Base-by-base conservation (phyloP, 1,140 invertebrate species). In the Drosophila sulfurigaster region DNA sequence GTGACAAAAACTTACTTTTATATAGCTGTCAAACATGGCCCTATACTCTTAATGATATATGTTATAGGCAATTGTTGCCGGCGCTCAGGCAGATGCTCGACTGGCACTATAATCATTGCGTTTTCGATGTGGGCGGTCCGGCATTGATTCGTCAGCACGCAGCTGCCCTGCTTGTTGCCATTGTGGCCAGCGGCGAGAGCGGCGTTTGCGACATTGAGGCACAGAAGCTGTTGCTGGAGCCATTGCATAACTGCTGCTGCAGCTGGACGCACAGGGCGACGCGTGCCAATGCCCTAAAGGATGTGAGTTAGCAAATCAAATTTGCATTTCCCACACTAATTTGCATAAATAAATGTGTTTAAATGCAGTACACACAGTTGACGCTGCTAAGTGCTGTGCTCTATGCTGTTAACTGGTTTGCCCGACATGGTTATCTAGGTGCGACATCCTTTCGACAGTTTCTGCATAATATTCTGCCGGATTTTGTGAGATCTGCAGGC, bases 101-200 rank as follows among this genome's bases (percentile, higher is more conserved):
- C 51, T 93, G 92, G 92, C 91, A 92, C 58, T 81, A 72, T 63
- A 91, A 92, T 85, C 76, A 92, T 81, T 78, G 91, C 51, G 66
- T 81, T 62, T 91, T 90, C 49, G 83, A 88, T 20, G 67, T 86
- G 65, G 90, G 88, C 73, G 81, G 85, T 56, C 75, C 91, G 35
- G 71, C 74, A 46, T 54, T 92, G 13, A 79, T 92, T 48, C 79
- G 90, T 1, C 92, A 92, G 59, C 92, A 92, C 89, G 92, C 91
- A 78, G 74, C 92, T 43, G 85, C 92, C 15, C 62, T 93, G 54
- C 16, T 93, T 15, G 70, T 67, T n/a, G 69, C 88, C 4, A 75
- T 93, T 59, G 75, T 78, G 49, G 75, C 78, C 11, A 80, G 81
- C 38, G 82, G 86, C 5, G 78, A 88, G 70, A 73, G 79, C 32